A percentile compares a stretch with the other conserved stretches of the same genome.
Evolutionary conservation across 2,888 invertebrate genomes (phyloP).

Genomic region (Chaetoderma sp.): DNA sequence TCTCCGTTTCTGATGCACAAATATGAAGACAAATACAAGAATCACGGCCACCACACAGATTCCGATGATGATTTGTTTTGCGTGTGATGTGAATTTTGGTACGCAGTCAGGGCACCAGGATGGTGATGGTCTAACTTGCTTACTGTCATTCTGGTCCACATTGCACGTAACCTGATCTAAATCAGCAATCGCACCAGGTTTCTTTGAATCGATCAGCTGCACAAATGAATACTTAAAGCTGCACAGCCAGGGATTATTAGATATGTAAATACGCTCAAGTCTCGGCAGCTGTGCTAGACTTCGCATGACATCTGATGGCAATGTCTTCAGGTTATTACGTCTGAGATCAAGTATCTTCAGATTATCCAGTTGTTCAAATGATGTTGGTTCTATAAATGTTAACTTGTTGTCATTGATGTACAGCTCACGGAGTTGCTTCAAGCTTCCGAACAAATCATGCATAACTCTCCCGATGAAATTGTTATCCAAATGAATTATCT

Average conservation of each 20-base stretch:
- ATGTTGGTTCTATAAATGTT: not conserved
- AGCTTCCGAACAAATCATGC: not conserved
- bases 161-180: not conserved
- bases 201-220: too few species aligned
- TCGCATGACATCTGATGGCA: not conserved
- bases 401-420: constrained; percentile 5
- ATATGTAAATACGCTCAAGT: not conserved
- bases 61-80: not conserved
- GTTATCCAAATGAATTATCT: constrained; percentile 2
- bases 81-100: not conserved
- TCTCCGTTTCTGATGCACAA: not conserved
- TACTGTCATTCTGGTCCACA: too few species aligned
- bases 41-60: not conserved
- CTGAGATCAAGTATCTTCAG: constrained; percentile 8
- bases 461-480: not conserved
- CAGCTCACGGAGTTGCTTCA: constrained; percentile 1
- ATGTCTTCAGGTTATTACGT: not conserved
- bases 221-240: not conserved
- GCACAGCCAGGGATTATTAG: not conserved
- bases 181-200: not conserved
- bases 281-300: not conserved
- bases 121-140: not conserved
- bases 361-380: not conserved
- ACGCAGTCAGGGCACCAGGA: not conserved
- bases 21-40: not conserved